Evolutionary conservation across 1,140 invertebrate species (phyloP).

Genomic region (Cecropterus lyciades): DNA sequence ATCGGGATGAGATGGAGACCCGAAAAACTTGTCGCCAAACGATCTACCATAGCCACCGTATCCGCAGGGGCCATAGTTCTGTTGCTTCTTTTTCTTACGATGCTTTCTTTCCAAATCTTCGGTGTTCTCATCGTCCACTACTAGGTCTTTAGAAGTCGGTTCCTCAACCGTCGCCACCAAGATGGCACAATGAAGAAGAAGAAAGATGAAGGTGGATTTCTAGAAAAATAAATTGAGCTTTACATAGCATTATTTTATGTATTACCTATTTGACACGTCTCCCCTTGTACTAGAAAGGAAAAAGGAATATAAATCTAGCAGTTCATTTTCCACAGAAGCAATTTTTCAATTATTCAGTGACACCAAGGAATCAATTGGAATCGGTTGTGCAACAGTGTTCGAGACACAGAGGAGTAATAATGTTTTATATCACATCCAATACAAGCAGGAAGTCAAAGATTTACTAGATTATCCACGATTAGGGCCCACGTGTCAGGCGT

Average conservation of each 20-base stretch:
- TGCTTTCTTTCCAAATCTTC: conserved; percentile 64
- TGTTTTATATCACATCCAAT: too few relatives aligned
- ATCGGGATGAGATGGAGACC: conserved; percentile 39
- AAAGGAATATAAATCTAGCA: too few relatives aligned
- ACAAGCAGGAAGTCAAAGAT: neutral
- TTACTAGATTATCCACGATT: neutral
- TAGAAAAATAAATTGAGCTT: conserved; percentile 39
- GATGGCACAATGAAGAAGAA: conserved; percentile 47
- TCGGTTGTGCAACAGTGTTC: too few relatives aligned
- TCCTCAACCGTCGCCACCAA: conserved; percentile 42
- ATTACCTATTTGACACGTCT: too few relatives aligned
- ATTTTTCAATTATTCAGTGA: neutral
- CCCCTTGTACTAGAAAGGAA: too few relatives aligned
- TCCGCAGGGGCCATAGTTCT: conserved; percentile 51
- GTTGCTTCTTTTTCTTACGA: conserved; percentile 61
- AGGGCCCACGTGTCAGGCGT: neutral
- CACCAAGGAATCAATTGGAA: neutral
- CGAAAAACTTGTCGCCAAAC: conserved; percentile 55
- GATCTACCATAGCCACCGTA: conserved; percentile 56
- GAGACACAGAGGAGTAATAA: too few relatives aligned
- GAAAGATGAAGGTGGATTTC: conserved; percentile 46
- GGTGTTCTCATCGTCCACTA: conserved; percentile 41
- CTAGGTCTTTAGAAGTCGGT: conserved; percentile 50
- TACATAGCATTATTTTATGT: too few relatives aligned
- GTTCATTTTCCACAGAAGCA: too few relatives aligned